Conservation (phyloP, 2,888 invertebrate genomes). For the Steinernema carpocapsae region DNA sequence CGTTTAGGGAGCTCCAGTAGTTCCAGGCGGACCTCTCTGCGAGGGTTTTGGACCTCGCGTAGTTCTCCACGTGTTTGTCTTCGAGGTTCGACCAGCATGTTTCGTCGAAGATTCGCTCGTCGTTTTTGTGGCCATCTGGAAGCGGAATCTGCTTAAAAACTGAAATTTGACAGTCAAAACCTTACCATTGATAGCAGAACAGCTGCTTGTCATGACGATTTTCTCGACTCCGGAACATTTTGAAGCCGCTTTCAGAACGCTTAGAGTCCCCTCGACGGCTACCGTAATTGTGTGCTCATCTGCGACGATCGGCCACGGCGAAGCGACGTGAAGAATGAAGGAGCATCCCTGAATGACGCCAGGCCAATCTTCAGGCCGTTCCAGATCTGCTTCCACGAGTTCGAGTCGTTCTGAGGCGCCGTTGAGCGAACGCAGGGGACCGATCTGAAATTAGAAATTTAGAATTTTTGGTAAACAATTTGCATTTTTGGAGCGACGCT, state of each 20-base stretch:
- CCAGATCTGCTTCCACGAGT: conserved; percentile 72
- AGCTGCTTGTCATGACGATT: conserved; percentile 72
- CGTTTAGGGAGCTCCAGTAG: conserved; percentile 43
- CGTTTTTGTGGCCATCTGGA: conserved; percentile 53
- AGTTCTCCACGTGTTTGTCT: conserved; percentile 44
- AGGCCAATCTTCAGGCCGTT: conserved; percentile 69
- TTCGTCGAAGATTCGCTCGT: conserved; percentile 53
- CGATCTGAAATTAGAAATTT: conserved; percentile 37
- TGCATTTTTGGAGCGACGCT: background rate
- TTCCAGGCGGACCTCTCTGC: conserved; percentile 56
- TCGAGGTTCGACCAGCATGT: conserved; percentile 51
- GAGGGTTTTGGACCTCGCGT: conserved; percentile 55
- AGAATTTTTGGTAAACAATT: no score
- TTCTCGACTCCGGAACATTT: conserved; percentile 69
- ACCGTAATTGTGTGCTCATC: conserved; percentile 68
- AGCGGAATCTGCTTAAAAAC: no score
- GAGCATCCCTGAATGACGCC: conserved; percentile 52
- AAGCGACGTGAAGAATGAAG: conserved; percentile 54
- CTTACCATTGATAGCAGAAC: conserved; percentile 55
- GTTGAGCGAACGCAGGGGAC: conserved; percentile 42
- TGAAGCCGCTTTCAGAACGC: conserved; percentile 71
- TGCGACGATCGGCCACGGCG: conserved; percentile 57
- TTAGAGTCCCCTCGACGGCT: conserved; percentile 71
- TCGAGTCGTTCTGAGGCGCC: conserved; percentile 70
- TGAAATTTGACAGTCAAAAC: conserved; percentile 3